Base-by-base conservation (phyloP, 2,888 invertebrate species). In the Caenorhabditis panamensis region DNA sequence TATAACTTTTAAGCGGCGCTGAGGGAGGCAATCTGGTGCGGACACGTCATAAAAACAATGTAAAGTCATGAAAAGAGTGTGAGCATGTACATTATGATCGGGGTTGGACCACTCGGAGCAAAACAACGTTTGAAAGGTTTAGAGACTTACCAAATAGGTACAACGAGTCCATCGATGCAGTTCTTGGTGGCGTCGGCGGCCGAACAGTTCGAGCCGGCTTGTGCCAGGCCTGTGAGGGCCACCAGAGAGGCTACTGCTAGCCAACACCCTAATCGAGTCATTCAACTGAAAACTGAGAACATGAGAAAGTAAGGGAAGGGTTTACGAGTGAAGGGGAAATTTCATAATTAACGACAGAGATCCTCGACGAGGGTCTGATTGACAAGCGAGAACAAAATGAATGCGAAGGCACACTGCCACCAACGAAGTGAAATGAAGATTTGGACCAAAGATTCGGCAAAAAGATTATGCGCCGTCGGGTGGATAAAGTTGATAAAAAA, bases 151-250 rank as follows among this genome's bases (percentile, higher is more conserved):
- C 98, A 99, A 82, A 95, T 93, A 28, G 96, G 96, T 69, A 99
- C 92, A 85, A 97, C 90, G 80, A 98, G 93, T 54, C 98, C 99
- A 67, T 95, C 94, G 88, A 93, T 93, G 93, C 98, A 99, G 59
- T 89, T 89, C 79, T 87, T 86, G 47, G 88, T 89, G 71, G 89
- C 88, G 79, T 90, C 90, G 56, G 90, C 90, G 20, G 88, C 88
- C 63, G 90, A 88, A 82, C 90, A 90, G 80, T 90, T 90, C 26
- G 86, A 82, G 58, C 90, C 89, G 37, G 90, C 90, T 37, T 79
- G 58, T 51, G 73, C 66, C 24, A 85, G 75, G 22, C 71, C 76
- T 54, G 66, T 73, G 56, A 85, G 76, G 75, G 72, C 81, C 77
- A 84, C 75, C 62, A 85, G 71, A 64, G 72, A 64, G 77, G 84